Evolutionary conservation across 1,140 invertebrate species (phyloP).

Genomic region (Cydia splendana): DNA sequence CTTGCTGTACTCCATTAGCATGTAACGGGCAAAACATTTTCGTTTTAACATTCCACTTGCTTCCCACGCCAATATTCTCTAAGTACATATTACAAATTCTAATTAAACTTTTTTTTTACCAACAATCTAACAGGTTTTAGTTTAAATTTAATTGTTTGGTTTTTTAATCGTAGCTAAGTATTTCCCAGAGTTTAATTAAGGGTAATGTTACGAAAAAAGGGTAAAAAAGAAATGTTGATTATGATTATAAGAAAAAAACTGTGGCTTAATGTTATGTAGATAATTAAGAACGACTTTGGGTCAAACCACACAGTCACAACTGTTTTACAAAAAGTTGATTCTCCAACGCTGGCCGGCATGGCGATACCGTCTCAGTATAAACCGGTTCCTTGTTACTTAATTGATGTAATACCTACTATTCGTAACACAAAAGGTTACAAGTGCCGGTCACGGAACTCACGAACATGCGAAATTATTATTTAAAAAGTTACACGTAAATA

Average conservation of each 20-base stretch:
- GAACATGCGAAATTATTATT: not conserved
- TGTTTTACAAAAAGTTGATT: not conserved
- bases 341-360: not conserved
- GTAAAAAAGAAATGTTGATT: not conserved
- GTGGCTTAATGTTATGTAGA: not conserved
- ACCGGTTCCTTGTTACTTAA: not conserved
- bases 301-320: not conserved
- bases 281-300: not conserved
- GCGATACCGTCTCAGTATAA: not conserved
- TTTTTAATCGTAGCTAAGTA: not conserved
- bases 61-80: conserved; percentile 10
- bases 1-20: not conserved
- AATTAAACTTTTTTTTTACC: not conserved
- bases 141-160: not conserved
- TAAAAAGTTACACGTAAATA: too few relatives aligned
- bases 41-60: not conserved
- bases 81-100: not conserved
- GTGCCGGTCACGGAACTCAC: not conserved
- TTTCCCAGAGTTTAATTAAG: not conserved
- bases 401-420: conserved; percentile 5
- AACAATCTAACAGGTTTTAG: not conserved
- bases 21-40: not conserved
- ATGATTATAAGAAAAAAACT: not conserved
- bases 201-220: not conserved
- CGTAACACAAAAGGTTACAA: not conserved